Conservation (phyloP, 2,888 invertebrate species). For the Cheiracanthium punctorium region DNA sequence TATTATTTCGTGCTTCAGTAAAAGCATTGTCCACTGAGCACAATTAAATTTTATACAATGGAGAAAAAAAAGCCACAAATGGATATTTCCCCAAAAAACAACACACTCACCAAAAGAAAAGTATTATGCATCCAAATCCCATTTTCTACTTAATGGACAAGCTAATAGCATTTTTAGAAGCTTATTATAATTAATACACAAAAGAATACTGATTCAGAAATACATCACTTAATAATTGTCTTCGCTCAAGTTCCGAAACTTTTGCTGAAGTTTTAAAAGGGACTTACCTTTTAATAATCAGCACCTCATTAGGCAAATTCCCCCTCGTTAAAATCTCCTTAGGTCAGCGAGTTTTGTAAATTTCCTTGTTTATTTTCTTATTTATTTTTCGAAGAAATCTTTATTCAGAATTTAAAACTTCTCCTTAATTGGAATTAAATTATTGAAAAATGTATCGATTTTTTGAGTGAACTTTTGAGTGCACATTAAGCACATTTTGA, state of each 20-base stretch:
- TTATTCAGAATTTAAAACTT: not conserved
- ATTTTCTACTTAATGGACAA: too few relatives aligned
- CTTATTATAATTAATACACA: too few relatives aligned
- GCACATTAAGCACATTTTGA: too few relatives aligned
- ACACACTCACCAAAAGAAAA: too few relatives aligned
- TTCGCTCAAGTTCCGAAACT: not conserved
- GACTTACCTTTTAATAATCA: slow-evolving; percentile 3
- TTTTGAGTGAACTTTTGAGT: too few relatives aligned
- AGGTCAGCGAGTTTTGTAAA: not conserved
- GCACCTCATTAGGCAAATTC: not conserved
- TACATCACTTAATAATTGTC: not conserved
- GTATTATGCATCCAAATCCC: too few relatives aligned
- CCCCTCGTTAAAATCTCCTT: not conserved
- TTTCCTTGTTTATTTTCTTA: not conserved
- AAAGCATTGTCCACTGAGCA: too few relatives aligned
- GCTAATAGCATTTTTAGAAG: too few relatives aligned
- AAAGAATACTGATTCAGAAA: not conserved
- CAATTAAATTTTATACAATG: too few relatives aligned
- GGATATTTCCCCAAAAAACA: too few relatives aligned
- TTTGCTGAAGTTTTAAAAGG: not conserved
- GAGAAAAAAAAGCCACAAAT: too few relatives aligned
- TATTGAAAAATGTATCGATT: not conserved
- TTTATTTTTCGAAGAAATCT: not conserved
- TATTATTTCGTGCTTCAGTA: too few relatives aligned
- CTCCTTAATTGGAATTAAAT: not conserved